These are phyloP conservation scores for Conus ventricosus DNA, from an alignment of 1,140 invertebrate species.

Conservation along the genomic window DNA sequence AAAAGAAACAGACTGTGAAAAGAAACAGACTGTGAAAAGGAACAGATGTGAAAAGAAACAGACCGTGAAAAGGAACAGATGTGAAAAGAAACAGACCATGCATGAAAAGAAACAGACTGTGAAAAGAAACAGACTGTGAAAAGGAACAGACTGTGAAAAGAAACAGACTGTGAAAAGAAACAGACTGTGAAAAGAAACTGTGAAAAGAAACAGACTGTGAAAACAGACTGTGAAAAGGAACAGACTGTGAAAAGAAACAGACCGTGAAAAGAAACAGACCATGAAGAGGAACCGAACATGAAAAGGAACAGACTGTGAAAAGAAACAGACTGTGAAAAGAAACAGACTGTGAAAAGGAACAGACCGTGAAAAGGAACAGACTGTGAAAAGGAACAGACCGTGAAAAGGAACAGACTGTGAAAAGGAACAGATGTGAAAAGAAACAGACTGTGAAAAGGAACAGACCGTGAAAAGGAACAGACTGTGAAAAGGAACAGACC, in stretches of 20 bases:
- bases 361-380: no score
- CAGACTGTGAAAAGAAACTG: neutral
- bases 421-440: neutral
- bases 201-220: neutral
- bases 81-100: neutral
- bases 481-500: no score
- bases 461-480: no score
- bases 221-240: neutral
- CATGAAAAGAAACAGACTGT: neutral
- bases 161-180: neutral
- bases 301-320: neutral
- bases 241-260: neutral
- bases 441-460: neutral
- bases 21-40: no score
- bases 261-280: neutral
- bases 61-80: neutral
- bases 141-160: no score
- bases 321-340: neutral
- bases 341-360: neutral
- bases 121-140: neutral
- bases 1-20: no score
- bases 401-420: neutral
- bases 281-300: no score
- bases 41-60: no score
- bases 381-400: no score